These are phyloP conservation scores for Zelleria hepariella DNA, from an alignment of 2,888 invertebrate species.

Conservation along the genomic window DNA sequence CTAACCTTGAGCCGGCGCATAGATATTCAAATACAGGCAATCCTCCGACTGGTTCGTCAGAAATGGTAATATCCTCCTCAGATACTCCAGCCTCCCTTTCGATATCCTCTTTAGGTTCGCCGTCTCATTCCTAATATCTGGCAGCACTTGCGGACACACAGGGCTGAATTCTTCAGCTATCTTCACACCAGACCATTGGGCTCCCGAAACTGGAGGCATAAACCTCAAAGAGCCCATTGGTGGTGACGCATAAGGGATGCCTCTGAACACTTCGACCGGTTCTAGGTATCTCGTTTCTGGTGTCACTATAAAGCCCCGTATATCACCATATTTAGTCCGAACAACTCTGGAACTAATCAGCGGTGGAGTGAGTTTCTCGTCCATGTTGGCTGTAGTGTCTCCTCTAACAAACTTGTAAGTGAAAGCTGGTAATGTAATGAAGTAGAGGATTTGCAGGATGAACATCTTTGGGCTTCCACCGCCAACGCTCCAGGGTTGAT, in stretches of 20 bases:
- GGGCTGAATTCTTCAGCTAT: constrained; percentile 90
- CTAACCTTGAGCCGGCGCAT: constrained; percentile 95
- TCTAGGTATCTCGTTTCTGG: constrained; percentile 86
- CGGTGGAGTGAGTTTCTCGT: constrained; percentile 55
- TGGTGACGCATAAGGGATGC: constrained; percentile 95
- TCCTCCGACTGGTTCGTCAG: constrained; percentile 95
- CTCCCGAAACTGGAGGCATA: constrained; percentile 96
- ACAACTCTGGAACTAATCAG: constrained; percentile 86
- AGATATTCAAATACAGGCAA: constrained; percentile 96
- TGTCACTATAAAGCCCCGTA: constrained; percentile 87
- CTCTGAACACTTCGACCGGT: constrained; percentile 93
- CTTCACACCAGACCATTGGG: constrained; percentile 92
- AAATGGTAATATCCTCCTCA: constrained; percentile 88
- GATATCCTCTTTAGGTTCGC: constrained; percentile 89
- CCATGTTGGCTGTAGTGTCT: constrained; percentile 59
- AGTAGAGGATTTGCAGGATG: constrained; percentile 54
- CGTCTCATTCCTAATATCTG: constrained; percentile 88
- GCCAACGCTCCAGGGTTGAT: constrained; percentile 43
- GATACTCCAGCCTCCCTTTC: constrained; percentile 87
- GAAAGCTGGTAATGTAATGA: constrained; percentile 65
- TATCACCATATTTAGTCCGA: constrained; percentile 89
- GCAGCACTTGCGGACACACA: constrained; percentile 93
- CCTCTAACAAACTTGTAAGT: constrained; percentile 57
- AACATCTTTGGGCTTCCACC: constrained; percentile 56
- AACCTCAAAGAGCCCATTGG: constrained; percentile 91